Conservation (phyloP, 2,888 invertebrate genomes). For the Aricia artaxerxes region DNA sequence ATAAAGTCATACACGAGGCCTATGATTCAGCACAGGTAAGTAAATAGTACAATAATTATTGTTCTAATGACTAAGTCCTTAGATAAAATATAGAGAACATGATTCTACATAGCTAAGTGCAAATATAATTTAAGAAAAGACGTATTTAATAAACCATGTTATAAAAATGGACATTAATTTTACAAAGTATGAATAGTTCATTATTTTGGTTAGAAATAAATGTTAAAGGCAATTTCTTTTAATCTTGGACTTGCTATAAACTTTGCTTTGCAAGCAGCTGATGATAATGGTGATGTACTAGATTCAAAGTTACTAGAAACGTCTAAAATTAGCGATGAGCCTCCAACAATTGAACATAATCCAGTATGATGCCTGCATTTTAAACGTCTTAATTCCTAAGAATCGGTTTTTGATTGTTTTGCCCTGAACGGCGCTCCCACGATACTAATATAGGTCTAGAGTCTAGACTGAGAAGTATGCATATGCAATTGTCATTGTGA, state of each 20-base stretch:
- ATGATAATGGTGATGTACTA: background rate
- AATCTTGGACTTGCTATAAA: too few relatives aligned
- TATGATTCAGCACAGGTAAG: background rate
- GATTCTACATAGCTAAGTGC: too few relatives aligned
- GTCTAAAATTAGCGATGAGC: constrained; percentile 25
- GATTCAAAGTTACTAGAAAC: background rate
- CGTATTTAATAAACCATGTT: too few relatives aligned
- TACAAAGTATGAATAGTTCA: too few relatives aligned
- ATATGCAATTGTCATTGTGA: background rate
- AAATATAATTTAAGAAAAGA: too few relatives aligned
- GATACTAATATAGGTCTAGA: constrained; percentile 2
- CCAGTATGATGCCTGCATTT: constrained; percentile 18
- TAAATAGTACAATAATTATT: background rate
- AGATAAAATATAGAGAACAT: background rate
- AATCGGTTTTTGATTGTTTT: constrained; percentile 28
- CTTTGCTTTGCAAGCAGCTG: background rate
- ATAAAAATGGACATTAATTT: too few relatives aligned
- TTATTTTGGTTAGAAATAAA: too few relatives aligned
- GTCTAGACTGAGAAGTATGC: background rate
- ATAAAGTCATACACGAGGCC: too few relatives aligned
- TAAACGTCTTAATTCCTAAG: constrained; percentile 24
- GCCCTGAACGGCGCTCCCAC: background rate
- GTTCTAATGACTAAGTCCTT: background rate
- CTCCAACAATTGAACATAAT: constrained; percentile 20
- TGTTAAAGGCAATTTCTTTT: too few relatives aligned